phyloP scores from a whole-genome alignment of 2,113 vertebrate species.

The Hippocampus abdominalis region DNA sequence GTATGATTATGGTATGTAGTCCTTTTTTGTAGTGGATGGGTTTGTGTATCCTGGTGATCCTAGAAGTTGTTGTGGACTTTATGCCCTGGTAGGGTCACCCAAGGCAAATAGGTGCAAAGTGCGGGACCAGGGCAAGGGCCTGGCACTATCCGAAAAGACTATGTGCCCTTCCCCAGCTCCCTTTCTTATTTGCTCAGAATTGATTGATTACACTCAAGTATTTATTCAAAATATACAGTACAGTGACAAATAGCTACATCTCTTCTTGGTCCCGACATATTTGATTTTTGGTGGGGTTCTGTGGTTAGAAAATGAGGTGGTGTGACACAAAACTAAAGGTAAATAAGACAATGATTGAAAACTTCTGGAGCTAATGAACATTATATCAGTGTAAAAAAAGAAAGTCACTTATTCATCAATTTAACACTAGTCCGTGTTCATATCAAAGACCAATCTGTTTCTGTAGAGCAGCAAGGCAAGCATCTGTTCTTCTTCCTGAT shows the following conservation, averaged over 20 bases:
- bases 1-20: too few relatives aligned
- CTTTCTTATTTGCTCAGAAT: neutral
- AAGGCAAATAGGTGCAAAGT: neutral
- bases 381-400: neutral
- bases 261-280: too few relatives aligned
- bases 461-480: conserved; percentile 55
- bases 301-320: neutral
- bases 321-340: neutral
- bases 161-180: too few relatives aligned
- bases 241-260: neutral
- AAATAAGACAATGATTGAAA: neutral
- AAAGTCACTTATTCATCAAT: neutral
- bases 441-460: conserved; percentile 63
- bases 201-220: neutral
- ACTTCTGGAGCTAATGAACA: neutral
- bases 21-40: too few relatives aligned
- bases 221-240: neutral
- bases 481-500: conserved; percentile 40
- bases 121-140: too few relatives aligned
- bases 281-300: neutral
- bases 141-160: too few relatives aligned
- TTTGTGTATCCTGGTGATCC: too few relatives aligned
- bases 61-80: too few relatives aligned
- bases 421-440: conserved; percentile 37
- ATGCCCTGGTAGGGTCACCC: too few relatives aligned